Base-by-base conservation (phyloP, 2,113 vertebrate genomes). In the Gymnarchus niloticus region DNA sequence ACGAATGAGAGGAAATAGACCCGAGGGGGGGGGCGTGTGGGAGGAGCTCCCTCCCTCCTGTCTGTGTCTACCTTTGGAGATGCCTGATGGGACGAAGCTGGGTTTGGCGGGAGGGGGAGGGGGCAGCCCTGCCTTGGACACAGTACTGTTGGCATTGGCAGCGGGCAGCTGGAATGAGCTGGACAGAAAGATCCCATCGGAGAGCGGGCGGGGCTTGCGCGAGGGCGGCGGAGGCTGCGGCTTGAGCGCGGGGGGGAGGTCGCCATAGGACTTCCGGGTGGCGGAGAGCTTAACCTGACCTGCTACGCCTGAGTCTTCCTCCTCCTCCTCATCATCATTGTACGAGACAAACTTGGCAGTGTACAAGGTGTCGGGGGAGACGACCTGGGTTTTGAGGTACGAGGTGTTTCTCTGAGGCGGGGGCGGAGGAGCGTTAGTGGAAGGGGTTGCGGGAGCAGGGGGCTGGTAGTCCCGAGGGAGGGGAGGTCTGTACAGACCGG, bases 361-460 rank as follows among this genome's bases (percentile, higher is more conserved):
- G 96, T 97, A 99, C 94, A 99, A 94, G 91, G 96, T 95, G 95
- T 99, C 97, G 84, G 98, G 97, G 93, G 98, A 98, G 92, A 96
- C 93, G 93, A 95, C 96, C 95, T 98, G 98, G 84, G 97, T 96
- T 98, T 99, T 99, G 95, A 99, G 97, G 97, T 96, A 98, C 95
- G 97, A 98, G 93, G 97, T 94, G 92, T 98, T 97, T 95, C 97
- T 97, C 95, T 99, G 98, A 90, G 98, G 97, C 84, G 97, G 98
- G 92, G 97, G 96, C 86, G 98, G 98, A 92, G 98, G 98, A 92
- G 94, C 91, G 88, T 94, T 93, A 92, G 95, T 91, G 91, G 91
- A 93, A 84, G 92, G 56, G 81, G 87, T 90, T 90, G 90, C 69
- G 78, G 90, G 83, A 84, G 89, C 73, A 49, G 90, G 85, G 92